A percentile compares a stretch with the other conserved stretches of the same genome.
These are phyloP conservation scores for Xylota sylvarum DNA, from an alignment of 2,888 invertebrate species.

Conservation along the genomic window DNA sequence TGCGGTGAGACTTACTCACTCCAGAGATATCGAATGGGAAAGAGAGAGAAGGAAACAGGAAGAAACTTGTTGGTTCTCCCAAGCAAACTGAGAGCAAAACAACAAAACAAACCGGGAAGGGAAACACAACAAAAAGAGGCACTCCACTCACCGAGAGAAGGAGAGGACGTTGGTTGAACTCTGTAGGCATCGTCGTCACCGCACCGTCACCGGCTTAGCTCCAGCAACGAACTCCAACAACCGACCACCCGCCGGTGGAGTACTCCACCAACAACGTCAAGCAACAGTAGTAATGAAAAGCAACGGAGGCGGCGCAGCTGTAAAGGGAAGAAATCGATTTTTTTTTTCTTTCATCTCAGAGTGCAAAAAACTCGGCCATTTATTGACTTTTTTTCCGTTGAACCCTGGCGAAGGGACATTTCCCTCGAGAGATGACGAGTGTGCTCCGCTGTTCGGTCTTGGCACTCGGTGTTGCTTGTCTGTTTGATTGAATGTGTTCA, in stretches of 20 bases:
- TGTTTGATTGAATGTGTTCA: conserved; percentile 38
- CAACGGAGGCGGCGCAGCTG: conserved; percentile 36
- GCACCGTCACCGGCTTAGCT: background rate
- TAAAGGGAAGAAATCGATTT: conserved; percentile 73
- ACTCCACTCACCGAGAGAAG: conserved; percentile 28
- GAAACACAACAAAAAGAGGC: conserved; percentile 42
- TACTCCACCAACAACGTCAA: conserved; percentile 7
- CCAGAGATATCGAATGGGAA: conserved; percentile 10
- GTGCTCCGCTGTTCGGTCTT: conserved; percentile 11
- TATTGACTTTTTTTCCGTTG: conserved; percentile 76
- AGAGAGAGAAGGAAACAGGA: conserved; percentile 68
- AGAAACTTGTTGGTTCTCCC: conserved; percentile 73
- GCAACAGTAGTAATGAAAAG: conserved; percentile 23
- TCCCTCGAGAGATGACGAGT: conserved; percentile 54
- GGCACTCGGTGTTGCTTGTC: background rate
- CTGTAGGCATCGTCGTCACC: conserved; percentile 32
- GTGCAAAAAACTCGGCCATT: conserved; percentile 79
- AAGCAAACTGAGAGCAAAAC: conserved; percentile 18
- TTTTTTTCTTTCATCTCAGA: conserved; percentile 55
- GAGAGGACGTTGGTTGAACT: conserved; percentile 67
- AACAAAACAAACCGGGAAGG: conserved; percentile 29
- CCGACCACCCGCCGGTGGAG: conserved; percentile 44
- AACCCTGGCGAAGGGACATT: conserved; percentile 64
- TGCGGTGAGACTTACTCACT: background rate
- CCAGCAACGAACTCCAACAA: conserved; percentile 30